A percentile compares a stretch with the other conserved stretches of the same genome.
Evolutionary conservation across 2,113 vertebrate genomes (phyloP).

Genomic region (Pseudopipra pipra): DNA sequence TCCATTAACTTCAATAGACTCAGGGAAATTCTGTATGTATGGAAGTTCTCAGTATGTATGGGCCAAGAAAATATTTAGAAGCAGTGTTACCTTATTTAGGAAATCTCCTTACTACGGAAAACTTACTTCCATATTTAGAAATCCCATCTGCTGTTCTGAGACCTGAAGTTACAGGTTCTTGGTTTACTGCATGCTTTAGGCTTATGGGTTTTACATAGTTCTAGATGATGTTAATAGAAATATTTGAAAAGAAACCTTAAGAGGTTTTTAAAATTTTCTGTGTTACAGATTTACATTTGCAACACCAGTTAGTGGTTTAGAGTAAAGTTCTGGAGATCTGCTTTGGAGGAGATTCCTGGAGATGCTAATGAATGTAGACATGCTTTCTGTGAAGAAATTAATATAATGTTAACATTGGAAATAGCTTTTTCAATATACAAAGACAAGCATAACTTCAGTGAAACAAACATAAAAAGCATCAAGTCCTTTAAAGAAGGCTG

Average conservation of each 20-base stretch:
- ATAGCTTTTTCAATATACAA: background rate
- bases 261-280: background rate
- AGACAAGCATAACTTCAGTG: background rate
- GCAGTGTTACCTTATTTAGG: background rate
- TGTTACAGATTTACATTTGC: background rate
- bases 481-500: background rate
- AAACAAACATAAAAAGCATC: background rate
- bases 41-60: accelerated
- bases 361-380: background rate
- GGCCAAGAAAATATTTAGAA: background rate
- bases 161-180: background rate
- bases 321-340: background rate
- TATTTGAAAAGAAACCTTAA: background rate
- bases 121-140: background rate
- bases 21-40: background rate
- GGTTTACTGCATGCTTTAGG: background rate
- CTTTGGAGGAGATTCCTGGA: background rate
- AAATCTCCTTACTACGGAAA: background rate
- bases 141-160: background rate
- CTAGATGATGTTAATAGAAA: background rate
- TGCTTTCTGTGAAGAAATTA: background rate
- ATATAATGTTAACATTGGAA: background rate
- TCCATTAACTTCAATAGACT: background rate
- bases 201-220: background rate
- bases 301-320: background rate